Evolutionary conservation across 2,888 invertebrate species (phyloP), one percentile per base, ranked within the genome.

Genomic region (Lasioglossum vierecki): DNA sequence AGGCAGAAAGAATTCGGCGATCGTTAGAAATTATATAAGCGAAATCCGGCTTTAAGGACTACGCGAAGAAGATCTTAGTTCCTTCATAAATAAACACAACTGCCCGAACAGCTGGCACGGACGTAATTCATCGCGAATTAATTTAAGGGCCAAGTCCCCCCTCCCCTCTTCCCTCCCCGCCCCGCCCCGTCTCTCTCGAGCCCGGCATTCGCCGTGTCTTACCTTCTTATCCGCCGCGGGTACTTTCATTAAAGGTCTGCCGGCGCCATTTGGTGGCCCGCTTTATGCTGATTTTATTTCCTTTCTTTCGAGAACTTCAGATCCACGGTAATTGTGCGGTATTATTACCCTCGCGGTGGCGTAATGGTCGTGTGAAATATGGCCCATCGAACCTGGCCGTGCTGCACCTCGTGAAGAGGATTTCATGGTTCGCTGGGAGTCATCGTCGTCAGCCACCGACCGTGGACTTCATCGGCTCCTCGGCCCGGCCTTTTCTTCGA

Each of bases 71-170:
- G 94, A 94, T 94, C 93, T 93, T 93, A 92, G 92, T 94, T 94
- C 93, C 93, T 94, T 94, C 94, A 95, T 95, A 95, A 95, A 95
- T 95, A 95, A 95, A 94, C 94, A 95, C 94, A 95, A 94, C 94
- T 95, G 93, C 93, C 93, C 91, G 92, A 93, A 93, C 95, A 95
- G 93, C 94, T 95, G 95, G 95, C 91, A 94, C 94, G 91, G 94
- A 94, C 95, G 95, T 95, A 94, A 95, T 95, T 95, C 95, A 95
- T 95, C 94, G 95, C 93, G 94, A 95, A 95, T 95, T 95, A 95
- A 95, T 95, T 95, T 95, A 95, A 95, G 94, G 94, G 94, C 92
- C 91, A 90, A 83, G 82, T 44, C 82, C 83, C 72, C 78, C 63
- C 75, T 57, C 39, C 57, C 63, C 18, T 39, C 49, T 44, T 66